Conservation (phyloP, 2,797 vertebrate species). For the Falco rusticolus region DNA sequence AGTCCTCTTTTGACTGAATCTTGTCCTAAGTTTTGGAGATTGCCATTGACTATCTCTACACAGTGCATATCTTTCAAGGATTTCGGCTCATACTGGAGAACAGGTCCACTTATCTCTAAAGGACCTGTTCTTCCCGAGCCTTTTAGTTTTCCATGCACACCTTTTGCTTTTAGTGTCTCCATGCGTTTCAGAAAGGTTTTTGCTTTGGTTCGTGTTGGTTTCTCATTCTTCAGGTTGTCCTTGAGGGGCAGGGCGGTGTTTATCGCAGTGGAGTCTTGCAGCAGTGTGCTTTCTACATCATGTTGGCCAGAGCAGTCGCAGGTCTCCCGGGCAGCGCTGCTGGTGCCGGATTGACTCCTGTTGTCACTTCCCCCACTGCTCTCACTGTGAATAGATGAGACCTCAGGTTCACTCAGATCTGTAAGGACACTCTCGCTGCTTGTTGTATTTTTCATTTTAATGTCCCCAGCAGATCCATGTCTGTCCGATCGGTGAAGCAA, state of each 20-base stretch:
- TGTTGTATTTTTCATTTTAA: slow-evolving; percentile 87
- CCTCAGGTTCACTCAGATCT: slow-evolving; percentile 94
- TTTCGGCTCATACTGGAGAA: slow-evolving; percentile 85
- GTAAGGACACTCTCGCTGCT: slow-evolving; percentile 97
- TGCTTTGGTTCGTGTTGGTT: slow-evolving; percentile 80
- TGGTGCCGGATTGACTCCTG: slow-evolving; percentile 64
- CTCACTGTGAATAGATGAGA: slow-evolving; percentile 93
- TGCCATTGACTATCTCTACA: slow-evolving; percentile 84
- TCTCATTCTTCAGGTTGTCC: slow-evolving; percentile 84
- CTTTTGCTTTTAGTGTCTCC: slow-evolving; percentile 87
- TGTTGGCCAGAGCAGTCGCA: slow-evolving; percentile 80
- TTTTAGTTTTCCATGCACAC: slow-evolving; percentile 78
- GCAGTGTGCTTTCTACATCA: slow-evolving; percentile 79
- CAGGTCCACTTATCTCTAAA: slow-evolving; percentile 86
- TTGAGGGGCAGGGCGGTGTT: slow-evolving; percentile 71
- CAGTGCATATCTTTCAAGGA: slow-evolving; percentile 84
- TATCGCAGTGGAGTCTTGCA: slow-evolving; percentile 79
- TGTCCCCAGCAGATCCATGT: slow-evolving; percentile 78
- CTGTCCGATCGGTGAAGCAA: slow-evolving; percentile 81
- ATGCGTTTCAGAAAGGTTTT: slow-evolving; percentile 92
- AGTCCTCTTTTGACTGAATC: slow-evolving; percentile 58
- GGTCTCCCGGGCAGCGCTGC: slow-evolving; percentile 77
- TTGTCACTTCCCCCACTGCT: slow-evolving; percentile 90
- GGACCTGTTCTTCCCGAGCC: slow-evolving; percentile 70
- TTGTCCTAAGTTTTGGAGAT: slow-evolving; percentile 61